Evolutionary conservation across 92 coral and sea anemone species (phyloP), one percentile per base, ranked within the genome.

Genomic region (Blastomussa wellsi): DNA sequence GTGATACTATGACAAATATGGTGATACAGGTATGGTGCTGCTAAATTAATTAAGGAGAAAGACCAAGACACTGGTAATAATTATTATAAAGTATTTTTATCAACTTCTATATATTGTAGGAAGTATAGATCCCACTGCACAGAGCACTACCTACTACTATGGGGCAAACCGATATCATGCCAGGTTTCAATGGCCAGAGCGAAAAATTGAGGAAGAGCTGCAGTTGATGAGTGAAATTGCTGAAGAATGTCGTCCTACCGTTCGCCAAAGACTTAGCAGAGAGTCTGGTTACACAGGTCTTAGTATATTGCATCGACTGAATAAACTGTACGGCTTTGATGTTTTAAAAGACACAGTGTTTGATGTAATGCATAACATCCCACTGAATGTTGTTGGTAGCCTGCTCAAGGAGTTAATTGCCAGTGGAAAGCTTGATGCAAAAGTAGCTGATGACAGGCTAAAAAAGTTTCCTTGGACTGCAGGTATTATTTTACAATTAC

Each of bases 211-310:
- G 31, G 74, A 84, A 31, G 94, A 91, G 29, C 38, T 88, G 44
- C 66, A 55, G 68, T 48, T 41, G 38, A 86, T 92, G 90, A 82
- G 73, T 57, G 66, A 57, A 22, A 81, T 89, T 62, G 90, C 78
- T 22, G 95, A 92, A 85, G 90, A 89, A 41, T 41, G 44, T 76
- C 74, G 88, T 26, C 71, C 77, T 22, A 79, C 82, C 75, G 94
- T 91, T 0, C 72, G 90, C 29, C 90, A 77, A 74, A 38, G 20
- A 73, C 31, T 92, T 72, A 76, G 83, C 79, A 78, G 55, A 78
- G 84, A 89, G 31, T 66, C 92, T 44, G 92, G 93, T 22, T 92
- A 89, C 68, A 92, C 95, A 11, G 95, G 92, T 0, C 47, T 89
- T 38, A 82, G 92, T 51, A 84, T 86, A 37, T 84, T 92, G 28